These are phyloP conservation scores for Acanthochromis polyacanthus DNA, from an alignment of 2,113 vertebrate species.

Conservation along the genomic window DNA sequence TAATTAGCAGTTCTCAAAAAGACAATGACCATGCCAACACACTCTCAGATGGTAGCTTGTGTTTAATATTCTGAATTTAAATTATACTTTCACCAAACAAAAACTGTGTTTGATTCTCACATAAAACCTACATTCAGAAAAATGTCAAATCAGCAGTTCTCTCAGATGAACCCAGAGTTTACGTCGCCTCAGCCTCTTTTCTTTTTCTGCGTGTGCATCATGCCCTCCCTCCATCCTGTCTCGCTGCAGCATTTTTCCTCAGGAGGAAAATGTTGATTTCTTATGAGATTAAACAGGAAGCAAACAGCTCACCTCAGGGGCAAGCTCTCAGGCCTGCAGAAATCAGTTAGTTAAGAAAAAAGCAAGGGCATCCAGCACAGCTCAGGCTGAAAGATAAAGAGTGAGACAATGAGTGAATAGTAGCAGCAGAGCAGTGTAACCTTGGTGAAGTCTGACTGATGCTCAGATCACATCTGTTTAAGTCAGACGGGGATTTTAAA, in stretches of 20 bases:
- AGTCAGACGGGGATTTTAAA: background rate
- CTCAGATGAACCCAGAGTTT: background rate
- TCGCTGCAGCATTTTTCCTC: background rate
- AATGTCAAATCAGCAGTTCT: background rate
- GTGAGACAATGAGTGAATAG: background rate
- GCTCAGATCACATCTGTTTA: background rate
- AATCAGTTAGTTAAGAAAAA: background rate
- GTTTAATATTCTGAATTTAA: too few species aligned
- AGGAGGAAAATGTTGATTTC: conserved; percentile 16
- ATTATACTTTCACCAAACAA: too few species aligned
- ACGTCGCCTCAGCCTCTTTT: background rate
- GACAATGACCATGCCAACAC: background rate
- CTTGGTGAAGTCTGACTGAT: conserved; percentile 6
- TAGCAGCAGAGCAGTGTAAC: background rate
- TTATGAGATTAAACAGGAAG: background rate
- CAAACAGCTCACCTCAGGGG: background rate
- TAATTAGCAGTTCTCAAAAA: background rate
- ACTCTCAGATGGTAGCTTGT: background rate
- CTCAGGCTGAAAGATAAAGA: background rate
- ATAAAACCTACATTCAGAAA: background rate
- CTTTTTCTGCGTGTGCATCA: background rate
- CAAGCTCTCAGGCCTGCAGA: background rate
- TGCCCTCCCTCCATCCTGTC: background rate
- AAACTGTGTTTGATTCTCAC: too few species aligned
- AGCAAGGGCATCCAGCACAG: background rate